These are phyloP conservation scores for Carassius auratus DNA, from an alignment of 2,113 vertebrate genomes.

Conservation along the genomic window DNA sequence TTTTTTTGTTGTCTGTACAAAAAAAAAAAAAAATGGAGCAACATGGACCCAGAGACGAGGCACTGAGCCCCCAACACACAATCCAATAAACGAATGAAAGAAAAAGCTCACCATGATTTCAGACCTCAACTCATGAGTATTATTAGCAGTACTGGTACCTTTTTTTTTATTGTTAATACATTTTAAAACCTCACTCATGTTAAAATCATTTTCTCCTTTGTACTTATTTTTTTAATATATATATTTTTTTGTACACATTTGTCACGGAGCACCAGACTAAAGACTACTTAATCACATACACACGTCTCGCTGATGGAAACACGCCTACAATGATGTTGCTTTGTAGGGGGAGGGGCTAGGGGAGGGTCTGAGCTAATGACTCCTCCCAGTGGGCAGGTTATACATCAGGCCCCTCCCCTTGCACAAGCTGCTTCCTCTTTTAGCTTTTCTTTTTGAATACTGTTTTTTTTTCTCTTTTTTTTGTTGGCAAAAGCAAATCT, in stretches of 20 bases:
- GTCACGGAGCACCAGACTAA: conserved; percentile 95
- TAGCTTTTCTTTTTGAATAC: conserved; percentile 53
- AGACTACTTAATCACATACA: conserved; percentile 96
- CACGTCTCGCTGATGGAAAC: conserved; percentile 86
- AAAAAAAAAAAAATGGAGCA: conserved; percentile 80
- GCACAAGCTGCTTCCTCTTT: conserved; percentile 64
- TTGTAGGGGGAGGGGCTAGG: conserved; percentile 70
- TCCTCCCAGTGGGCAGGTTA: conserved; percentile 40
- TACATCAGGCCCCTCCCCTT: conserved; percentile 56
- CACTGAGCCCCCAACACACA: conserved; percentile 69
- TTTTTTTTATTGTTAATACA: conserved; percentile 38
- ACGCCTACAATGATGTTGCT: conserved; percentile 84
- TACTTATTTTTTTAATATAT: conserved; percentile 52
- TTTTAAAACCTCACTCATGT: conserved; percentile 73
- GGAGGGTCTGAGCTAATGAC: conserved; percentile 56
- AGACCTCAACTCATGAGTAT: conserved; percentile 73
- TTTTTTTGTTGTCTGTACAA: conserved; percentile 87
- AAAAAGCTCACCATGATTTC: conserved; percentile 70
- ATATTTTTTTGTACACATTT: conserved; percentile 75
- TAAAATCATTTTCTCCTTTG: conserved; percentile 69
- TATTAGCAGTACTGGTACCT: conserved; percentile 76
- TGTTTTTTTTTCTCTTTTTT: conserved; percentile 58
- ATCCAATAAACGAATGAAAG: conserved; percentile 62
- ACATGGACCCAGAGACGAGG: conserved; percentile 75
- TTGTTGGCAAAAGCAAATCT: conserved; percentile 70